phyloP scores from a whole-genome alignment of 2,113 vertebrate genomes.

The Sialia sialis region DNA sequence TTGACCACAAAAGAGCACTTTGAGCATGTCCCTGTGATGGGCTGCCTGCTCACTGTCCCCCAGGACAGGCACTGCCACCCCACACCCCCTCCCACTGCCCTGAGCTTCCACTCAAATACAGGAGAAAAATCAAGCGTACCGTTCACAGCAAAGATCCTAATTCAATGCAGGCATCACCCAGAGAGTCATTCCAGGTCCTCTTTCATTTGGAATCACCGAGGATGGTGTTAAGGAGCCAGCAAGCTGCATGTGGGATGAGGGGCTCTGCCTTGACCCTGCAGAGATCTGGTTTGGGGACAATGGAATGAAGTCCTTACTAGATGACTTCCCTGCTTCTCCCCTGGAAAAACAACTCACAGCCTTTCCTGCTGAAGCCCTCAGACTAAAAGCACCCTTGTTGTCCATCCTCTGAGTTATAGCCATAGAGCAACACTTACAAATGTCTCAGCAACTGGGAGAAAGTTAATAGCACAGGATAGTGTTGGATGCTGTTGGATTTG shows the following conservation, averaged over 20 bases:
- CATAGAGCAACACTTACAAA: background rate
- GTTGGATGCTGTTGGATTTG: background rate
- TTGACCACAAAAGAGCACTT: background rate
- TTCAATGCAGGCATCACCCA: background rate
- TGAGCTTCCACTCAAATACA: background rate
- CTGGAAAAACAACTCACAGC: background rate
- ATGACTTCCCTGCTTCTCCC: background rate
- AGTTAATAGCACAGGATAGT: background rate
- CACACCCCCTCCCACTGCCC: accelerated
- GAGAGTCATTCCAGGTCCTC: background rate
- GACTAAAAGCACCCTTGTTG: background rate
- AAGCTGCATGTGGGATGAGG: accelerated
- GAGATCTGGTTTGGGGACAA: background rate
- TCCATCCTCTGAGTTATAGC: background rate
- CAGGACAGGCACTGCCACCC: accelerated
- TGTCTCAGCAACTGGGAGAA: background rate
- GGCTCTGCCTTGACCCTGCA: accelerated
- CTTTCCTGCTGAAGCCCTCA: background rate
- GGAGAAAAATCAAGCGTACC: accelerated
- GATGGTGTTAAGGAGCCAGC: accelerated
- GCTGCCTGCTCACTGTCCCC: accelerated
- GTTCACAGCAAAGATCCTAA: background rate
- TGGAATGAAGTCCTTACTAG: background rate
- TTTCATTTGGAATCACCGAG: background rate
- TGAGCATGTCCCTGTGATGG: accelerated